Base-by-base conservation (phyloP, 2,888 invertebrate species). In the Phyllotreta cruciferae region DNA sequence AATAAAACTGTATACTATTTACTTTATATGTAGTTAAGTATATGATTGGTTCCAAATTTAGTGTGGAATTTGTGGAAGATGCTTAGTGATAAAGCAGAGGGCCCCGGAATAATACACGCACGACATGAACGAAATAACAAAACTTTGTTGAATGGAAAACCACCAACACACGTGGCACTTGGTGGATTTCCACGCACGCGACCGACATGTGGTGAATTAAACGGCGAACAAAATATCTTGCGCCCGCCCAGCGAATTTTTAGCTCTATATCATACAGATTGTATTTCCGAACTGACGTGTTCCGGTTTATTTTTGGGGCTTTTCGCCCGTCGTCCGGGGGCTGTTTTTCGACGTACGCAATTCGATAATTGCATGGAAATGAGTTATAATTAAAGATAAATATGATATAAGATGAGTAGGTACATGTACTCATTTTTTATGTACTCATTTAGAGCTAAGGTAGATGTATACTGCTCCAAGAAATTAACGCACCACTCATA, bases 161-260 rank as follows among this genome's bases (percentile, higher is more conserved):
- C 70, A 69, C 74, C 64, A n/a, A n/a, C n/a, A 63, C 77, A 77
- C 76, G 77, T 75, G 75, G 73, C 77, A 76, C 75, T 77, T 77
- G 74, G 74, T 73, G 74, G 78, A 76, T 71, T 77, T 76, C 74
- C 41, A 50, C 70, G 73, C 80, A 80, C 80, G 79, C 78, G 80
- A 80, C 79, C 75, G 73, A 73, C 79, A 80, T 79, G 79, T 79
- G 79, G 78, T 64, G 41, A 53, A 56, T 62, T 64, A 62, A 41
- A 56, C 53, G 61, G 63, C 66, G 57, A 52, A 56, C 64, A 50
- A 60, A 55, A 60, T 44, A 44, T 44, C 36, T 52, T n/a, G 42
- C 13, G 44, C 60, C n/a, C 52, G 37, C 60, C 60, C 60, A 35
- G 24, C 44, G 11, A 52, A 52, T 60, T 57, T 60, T 44, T 14